phyloP scores from a whole-genome alignment of 1,140 invertebrate species.

The Ladona fulva region DNA sequence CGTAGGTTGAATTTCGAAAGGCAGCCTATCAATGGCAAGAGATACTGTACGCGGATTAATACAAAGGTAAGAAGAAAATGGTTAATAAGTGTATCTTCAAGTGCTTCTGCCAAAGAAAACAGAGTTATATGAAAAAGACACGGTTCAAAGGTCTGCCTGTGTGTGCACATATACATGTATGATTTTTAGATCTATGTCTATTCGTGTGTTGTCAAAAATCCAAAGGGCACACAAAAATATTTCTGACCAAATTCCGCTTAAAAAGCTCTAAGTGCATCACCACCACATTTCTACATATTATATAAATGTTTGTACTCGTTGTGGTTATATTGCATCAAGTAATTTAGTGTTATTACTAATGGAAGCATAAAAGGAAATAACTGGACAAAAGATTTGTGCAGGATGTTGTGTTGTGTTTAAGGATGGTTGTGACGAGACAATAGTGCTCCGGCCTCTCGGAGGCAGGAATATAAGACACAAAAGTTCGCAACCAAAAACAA shows the following conservation, averaged over 20 bases:
- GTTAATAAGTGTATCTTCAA: neutral
- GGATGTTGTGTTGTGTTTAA: neutral
- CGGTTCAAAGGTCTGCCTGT: neutral
- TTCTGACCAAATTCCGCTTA: neutral
- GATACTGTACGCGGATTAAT: neutral
- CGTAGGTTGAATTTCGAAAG: neutral
- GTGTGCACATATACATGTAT: neutral
- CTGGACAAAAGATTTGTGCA: neutral
- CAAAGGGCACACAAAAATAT: neutral
- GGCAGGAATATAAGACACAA: neutral
- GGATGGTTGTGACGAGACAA: neutral
- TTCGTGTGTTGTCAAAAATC: too few relatives aligned
- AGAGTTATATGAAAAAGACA: neutral
- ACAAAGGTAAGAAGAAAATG: neutral
- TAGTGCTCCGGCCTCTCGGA: neutral
- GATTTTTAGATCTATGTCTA: neutral
- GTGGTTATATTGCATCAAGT: conserved; percentile 1
- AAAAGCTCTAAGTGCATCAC: neutral
- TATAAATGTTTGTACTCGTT: conserved; percentile 3
- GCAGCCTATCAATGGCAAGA: neutral
- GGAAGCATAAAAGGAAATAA: neutral
- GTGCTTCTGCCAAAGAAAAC: neutral
- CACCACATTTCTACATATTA: conserved; percentile 2
- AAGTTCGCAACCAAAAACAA: neutral
- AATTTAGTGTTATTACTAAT: neutral